phyloP scores from a whole-genome alignment of 1,140 invertebrate genomes.

The Formica exsecta region DNA sequence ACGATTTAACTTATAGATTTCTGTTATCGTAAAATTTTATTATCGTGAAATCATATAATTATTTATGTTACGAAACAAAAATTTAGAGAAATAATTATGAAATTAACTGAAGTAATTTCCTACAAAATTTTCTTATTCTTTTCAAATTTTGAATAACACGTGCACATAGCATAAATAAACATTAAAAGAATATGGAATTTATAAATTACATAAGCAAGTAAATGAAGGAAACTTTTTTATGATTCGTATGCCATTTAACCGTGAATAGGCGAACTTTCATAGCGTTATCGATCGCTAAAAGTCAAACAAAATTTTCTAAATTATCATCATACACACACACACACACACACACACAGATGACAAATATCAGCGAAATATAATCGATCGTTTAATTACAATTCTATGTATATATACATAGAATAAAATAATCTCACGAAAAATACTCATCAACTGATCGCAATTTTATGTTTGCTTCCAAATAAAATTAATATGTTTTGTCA shows the following conservation, averaged over 20 bases:
- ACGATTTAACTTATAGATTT: neutral
- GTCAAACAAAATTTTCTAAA: slow-evolving; percentile 40
- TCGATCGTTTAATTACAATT: neutral
- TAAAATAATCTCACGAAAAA: neutral
- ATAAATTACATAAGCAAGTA: neutral
- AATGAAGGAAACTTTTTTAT: slow-evolving; percentile 3
- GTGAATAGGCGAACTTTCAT: slow-evolving; percentile 18
- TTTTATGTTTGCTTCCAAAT: neutral
- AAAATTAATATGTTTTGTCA: neutral
- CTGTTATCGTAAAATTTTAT: neutral
- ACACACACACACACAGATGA: neutral
- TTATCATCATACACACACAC: neutral
- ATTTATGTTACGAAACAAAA: neutral
- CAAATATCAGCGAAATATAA: neutral
- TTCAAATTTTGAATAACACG: neutral
- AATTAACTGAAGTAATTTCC: neutral
- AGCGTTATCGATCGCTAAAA: neutral
- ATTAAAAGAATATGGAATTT: neutral
- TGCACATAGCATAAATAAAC: neutral
- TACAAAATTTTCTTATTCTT: neutral
- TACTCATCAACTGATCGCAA: neutral
- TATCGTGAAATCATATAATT: neutral
- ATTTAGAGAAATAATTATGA: neutral
- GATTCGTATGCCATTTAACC: neutral
- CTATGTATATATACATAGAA: too few species aligned